Evolutionary conservation across 2,113 vertebrate genomes (phyloP).

Genomic region (Aptenodytes patagonicus): DNA sequence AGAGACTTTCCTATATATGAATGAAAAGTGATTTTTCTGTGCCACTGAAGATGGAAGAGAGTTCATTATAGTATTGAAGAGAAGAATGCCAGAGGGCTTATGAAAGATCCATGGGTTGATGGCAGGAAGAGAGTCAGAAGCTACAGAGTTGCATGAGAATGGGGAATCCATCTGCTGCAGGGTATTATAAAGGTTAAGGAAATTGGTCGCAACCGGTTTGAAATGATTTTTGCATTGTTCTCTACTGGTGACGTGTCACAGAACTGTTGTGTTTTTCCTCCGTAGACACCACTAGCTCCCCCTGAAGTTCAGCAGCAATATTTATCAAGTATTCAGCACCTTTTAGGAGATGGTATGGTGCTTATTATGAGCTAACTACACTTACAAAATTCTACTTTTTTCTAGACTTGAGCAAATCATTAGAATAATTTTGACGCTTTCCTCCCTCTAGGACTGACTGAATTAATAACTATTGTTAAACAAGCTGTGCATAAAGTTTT

Average conservation of each 20-base stretch:
- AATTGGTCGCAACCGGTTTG: not conserved
- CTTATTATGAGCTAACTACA: not conserved
- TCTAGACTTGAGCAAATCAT: not conserved
- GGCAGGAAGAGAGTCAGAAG: not conserved
- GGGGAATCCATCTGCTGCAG: not conserved
- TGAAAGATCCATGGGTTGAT: not conserved
- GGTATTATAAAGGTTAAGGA: not conserved
- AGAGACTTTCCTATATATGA: not conserved
- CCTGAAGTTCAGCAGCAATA: constrained; percentile 98
- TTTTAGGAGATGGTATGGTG: constrained; percentile 90
- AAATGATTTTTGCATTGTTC: not conserved
- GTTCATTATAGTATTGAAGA: not conserved
- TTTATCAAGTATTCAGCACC: constrained; percentile 96
- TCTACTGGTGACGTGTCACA: not conserved
- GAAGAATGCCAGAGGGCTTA: not conserved
- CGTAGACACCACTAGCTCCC: constrained; percentile 85
- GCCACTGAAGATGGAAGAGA: not conserved
- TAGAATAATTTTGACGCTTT: not conserved
- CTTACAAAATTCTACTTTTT: not conserved
- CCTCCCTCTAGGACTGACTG: constrained; percentile 80
- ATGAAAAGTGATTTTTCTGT: not conserved
- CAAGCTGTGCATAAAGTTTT: constrained; percentile 87
- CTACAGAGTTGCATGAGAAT: not conserved
- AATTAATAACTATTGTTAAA: constrained; percentile 91
- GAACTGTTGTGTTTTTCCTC: not conserved